phyloP scores from a whole-genome alignment of 2,888 invertebrate genomes.

The Xylota segnis region DNA sequence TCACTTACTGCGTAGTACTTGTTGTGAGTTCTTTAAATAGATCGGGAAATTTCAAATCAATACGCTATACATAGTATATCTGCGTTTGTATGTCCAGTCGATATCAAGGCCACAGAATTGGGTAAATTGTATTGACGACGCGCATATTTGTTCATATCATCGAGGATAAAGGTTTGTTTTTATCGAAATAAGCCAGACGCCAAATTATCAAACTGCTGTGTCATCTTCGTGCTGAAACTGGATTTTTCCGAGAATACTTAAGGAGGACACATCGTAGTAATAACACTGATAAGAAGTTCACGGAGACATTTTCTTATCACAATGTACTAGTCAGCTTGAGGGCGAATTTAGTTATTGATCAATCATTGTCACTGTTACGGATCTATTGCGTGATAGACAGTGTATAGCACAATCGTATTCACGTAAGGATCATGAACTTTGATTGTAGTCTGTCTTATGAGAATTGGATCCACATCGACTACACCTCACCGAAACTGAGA shows the following conservation, averaged over 20 bases:
- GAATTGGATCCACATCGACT: no score
- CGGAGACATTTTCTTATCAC: slow-evolving; percentile 7
- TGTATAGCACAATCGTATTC: no score
- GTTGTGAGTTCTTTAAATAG: background rate
- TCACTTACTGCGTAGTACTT: background rate
- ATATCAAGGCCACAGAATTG: background rate
- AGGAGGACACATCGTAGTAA: background rate
- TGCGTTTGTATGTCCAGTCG: background rate
- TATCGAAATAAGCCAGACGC: background rate
- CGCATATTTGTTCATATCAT: background rate
- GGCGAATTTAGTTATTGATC: background rate
- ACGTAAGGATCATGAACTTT: no score
- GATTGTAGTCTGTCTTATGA: no score
- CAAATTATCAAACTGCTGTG: background rate
- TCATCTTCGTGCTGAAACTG: background rate
- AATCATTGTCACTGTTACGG: background rate
- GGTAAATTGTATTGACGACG: background rate
- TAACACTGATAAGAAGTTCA: slow-evolving; percentile 1
- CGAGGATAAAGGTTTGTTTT: background rate
- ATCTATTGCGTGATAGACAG: background rate
- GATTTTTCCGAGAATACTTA: background rate
- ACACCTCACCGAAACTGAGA: no score
- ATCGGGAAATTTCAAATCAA: background rate
- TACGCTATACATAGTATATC: background rate
- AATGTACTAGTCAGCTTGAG: background rate